Base-by-base conservation (phyloP, 2,797 vertebrate genomes). In the Orestias chungarensis region DNA sequence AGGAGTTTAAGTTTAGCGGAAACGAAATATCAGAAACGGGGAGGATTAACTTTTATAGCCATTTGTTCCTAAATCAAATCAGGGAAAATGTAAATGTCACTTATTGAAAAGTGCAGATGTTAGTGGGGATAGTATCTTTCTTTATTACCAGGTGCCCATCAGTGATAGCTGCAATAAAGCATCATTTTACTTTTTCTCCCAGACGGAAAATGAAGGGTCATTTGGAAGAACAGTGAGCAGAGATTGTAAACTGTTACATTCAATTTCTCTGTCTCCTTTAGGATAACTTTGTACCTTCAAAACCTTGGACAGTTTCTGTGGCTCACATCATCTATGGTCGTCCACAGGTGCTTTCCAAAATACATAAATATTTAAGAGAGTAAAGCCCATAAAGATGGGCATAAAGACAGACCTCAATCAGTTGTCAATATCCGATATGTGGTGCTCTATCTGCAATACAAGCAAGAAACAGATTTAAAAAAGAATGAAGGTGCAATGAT, bases 341-440 rank as follows among this genome's bases (percentile, higher is more conserved):
- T 71, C 8, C 42, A 31, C 33, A 52, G 25, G 2, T 68, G 14
- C 62, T 59, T 50, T 75, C 27, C 25, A 57, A 27, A 67, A 27
- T 20, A n/a, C 23, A 23, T 2, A 38, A 61, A 66, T 29, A 44
- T 59, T 11, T 9, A 33, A 59, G 27, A 44, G 9, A 44, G 27
- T 40, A 17, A 1, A 25, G 44, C n/a, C 71, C 38, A 38, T 72
- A 14, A 68, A 54, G 25, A 17, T 14, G 31, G 2, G 31, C 74
- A 43, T 62, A 67, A 77, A 84, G 76, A 92, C 91, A 85, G 73
- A 94, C 92, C 93, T 87, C 76, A 64, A 71, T 95, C 88, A 94
- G 88, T 94, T 93, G 92, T 96, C 92, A 79, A 95, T 93, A 75
- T 95, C 90, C 66, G 93, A 95, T 87, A 94, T 82, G 86, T 91